Base-by-base conservation (phyloP, 2,888 invertebrate genomes). In the Nemotelus nigrinus region DNA sequence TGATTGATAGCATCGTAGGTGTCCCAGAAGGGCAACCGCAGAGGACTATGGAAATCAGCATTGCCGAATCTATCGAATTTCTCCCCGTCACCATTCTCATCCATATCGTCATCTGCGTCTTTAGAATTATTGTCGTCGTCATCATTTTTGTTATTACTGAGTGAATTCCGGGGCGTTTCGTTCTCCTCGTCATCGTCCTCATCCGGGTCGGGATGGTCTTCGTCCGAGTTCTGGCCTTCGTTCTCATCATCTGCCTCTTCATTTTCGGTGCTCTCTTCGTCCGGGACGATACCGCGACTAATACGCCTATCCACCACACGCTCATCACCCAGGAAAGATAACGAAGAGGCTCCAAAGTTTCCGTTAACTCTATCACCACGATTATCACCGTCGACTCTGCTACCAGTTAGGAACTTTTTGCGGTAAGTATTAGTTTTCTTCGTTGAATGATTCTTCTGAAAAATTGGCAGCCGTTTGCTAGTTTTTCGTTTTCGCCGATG, bases 1-100 rank as follows among this genome's bases (percentile, higher is more conserved):
- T 96, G 96, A 88, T 96, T 96, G 86, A 96, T 94, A 81, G 95
- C 93, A 87, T 96, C 96, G 87, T 95, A 96, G 45, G 94, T 93
- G 86, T 96, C 96, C 96, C 96, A 96, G 85, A 94, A 94, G 58
- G 94, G 94, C 71, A 92, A 89, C 48, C 89, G 90, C 10, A 41
- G 39, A 8, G 25, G 74, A 48, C 41, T 74, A 65, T 89, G 70
- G 53, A 78, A 77, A 60, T 65, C 77, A 44, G 78, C 79, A 77
- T 83, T 83, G 50, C 81, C 81, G 57, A 76, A 76, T 57, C 80
- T 76, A 68, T 63, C 78, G 60, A 10, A 68, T 67, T 77, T 80
- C 1, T 78, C 77, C 4, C 65, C 43, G 48, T 3, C 6, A 45
- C 57, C 79, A 67, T 71, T 76, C 39, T 80, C 80, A 63, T 81